A percentile compares a stretch with the other conserved stretches of the same genome.
These are phyloP conservation scores for Tipula vernalis DNA, from an alignment of 2,888 invertebrate genomes.

Conservation along the genomic window DNA sequence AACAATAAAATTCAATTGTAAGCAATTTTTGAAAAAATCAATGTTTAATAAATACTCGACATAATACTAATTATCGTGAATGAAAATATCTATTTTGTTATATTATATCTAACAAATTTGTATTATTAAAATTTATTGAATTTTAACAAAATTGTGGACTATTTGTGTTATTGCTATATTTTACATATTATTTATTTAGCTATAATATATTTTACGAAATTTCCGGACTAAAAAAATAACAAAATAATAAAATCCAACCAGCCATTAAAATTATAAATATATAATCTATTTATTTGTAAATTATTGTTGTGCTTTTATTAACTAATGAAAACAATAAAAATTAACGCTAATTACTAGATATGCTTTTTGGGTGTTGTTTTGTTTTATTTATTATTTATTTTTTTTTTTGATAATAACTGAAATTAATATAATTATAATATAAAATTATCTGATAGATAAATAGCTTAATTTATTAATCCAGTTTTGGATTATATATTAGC, in stretches of 20 bases:
- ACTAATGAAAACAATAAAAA: not conserved
- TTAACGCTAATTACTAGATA: not conserved
- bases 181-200: not conserved
- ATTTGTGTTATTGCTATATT: not conserved
- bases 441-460: not conserved
- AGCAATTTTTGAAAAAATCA: not conserved
- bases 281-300: not conserved
- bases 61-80: not conserved
- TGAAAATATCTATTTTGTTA: not conserved
- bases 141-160: not conserved
- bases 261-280: not conserved
- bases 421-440: not conserved
- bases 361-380: not conserved
- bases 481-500: not conserved
- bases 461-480: not conserved
- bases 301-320: not conserved
- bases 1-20: not conserved
- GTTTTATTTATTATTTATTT: not conserved
- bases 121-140: not conserved
- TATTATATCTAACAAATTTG: not conserved
- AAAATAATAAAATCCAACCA: not conserved
- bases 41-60: not conserved
- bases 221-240: not conserved
- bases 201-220: not conserved
- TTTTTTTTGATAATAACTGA: not conserved